phyloP scores from a whole-genome alignment of 2,113 vertebrate species.

The Epinephelus lanceolatus region DNA sequence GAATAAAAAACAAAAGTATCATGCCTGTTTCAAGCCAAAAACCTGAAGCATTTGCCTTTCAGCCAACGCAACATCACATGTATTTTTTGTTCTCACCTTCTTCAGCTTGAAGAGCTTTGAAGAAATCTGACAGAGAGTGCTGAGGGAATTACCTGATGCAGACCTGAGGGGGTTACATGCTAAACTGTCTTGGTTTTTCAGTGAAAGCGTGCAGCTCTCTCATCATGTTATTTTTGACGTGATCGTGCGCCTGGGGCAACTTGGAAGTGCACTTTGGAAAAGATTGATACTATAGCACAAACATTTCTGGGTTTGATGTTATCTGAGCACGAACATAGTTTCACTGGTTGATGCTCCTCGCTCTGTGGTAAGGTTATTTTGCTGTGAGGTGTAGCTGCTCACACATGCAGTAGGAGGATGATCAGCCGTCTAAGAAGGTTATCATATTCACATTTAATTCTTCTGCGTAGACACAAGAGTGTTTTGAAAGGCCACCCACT shows the following conservation, averaged over 20 bases:
- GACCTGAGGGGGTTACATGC: slow-evolving; percentile 28
- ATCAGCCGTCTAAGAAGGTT: not conserved
- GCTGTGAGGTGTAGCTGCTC: not conserved
- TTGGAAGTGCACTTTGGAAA: slow-evolving; percentile 14
- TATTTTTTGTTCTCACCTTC: slow-evolving; percentile 20
- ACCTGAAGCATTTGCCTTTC: slow-evolving; percentile 10
- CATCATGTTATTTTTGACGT: slow-evolving; percentile 27
- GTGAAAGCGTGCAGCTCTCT: slow-evolving; percentile 9
- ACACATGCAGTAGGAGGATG: not conserved
- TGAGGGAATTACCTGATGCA: slow-evolving; percentile 30
- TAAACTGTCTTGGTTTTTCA: slow-evolving; percentile 32
- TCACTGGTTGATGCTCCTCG: not conserved
- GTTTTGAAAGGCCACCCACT: not conserved
- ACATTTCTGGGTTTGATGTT: not conserved
- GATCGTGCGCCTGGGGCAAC: slow-evolving; percentile 16
- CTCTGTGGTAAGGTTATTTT: not conserved
- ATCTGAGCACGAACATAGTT: not conserved
- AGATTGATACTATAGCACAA: not conserved
- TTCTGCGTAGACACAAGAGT: not conserved
- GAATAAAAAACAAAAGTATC: slow-evolving; percentile 16
- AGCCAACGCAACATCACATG: slow-evolving; percentile 18
- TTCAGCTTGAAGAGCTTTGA: slow-evolving; percentile 47
- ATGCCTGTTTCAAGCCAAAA: slow-evolving; percentile 10
- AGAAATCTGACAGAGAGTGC: slow-evolving; percentile 36
- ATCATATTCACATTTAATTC: not conserved